Evolutionary conservation across 2,113 vertebrate genomes (phyloP), one percentile per base, ranked within the genome.

Genomic region (Drymodes brunneopygia): DNA sequence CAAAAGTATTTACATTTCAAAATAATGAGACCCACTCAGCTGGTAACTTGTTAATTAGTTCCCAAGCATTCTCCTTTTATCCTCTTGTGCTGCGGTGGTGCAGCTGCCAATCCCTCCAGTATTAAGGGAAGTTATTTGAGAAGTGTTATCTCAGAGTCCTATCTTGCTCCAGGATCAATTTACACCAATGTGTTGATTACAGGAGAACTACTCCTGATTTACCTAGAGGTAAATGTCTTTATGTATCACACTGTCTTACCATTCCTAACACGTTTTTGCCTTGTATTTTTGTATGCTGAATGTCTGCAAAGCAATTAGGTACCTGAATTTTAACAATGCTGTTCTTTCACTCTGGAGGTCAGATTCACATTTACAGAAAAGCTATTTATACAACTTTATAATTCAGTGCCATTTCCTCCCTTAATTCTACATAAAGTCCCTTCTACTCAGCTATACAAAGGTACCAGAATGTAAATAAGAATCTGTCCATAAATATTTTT

Each of bases 1-100:
- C 64, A 83, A 38, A 91, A 83, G 48, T 53, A 96, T 96, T 92
- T 96, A 91, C 94, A 78, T 90, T 95, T 93, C 85, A 90, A 92
- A 96, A 94, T 94, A 96, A 96, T 51, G 84, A 93, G 56, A 74
- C 27, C 27, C 64, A 66, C 71, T 90, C 90, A 73, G 74, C 44
- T 77, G 84, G 47, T 58, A 86, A 90, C 79, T 77, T 95, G 92
- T 86, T 93, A 94, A 94, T 94, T 88, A 88, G 64, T 66, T 90
- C 44, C 81, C 44, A 69, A 70, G 51, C 60, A 74, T 83, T 92
- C 56, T 92, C 65, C 31, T 72, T 86, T 93, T 64, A 88, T 93
- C 71, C 56, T 84, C 51, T 28, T 25, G 13, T 58, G 51, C 64
- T 75, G n/a, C 23, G 72, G 82, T 11, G 54, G 42, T 71, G 38